A percentile compares a stretch with the other conserved stretches of the same genome.
These are phyloP conservation scores for Patella pellucida DNA, from an alignment of 2,888 invertebrate genomes.

Conservation along the genomic window DNA sequence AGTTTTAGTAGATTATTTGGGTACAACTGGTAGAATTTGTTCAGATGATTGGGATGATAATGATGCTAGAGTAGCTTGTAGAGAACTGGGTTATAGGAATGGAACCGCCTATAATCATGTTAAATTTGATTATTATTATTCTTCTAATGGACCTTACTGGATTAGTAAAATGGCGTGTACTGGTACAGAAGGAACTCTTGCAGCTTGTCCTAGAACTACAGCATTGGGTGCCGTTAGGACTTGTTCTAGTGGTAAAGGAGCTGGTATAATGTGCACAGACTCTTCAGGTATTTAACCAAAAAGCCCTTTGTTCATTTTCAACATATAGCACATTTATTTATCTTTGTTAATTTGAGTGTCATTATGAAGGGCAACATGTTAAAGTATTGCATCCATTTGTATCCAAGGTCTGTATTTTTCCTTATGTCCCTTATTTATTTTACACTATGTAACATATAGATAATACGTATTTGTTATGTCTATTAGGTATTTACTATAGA, in stretches of 20 bases:
- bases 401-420: background rate
- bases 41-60: conserved; percentile 54
- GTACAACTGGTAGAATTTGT: conserved; percentile 56
- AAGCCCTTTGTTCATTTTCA: background rate
- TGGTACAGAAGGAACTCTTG: conserved; percentile 48
- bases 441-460: background rate
- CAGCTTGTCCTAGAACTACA: conserved; percentile 46
- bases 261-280: conserved; percentile 56
- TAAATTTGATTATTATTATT: conserved; percentile 44
- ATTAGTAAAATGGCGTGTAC: conserved; percentile 71
- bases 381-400: too few species aligned
- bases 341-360: too few species aligned
- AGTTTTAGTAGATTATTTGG: conserved; percentile 48
- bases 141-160: conserved; percentile 74
- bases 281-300: conserved; percentile 44
- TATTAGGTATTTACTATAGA: conserved; percentile 49
- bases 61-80: conserved; percentile 55
- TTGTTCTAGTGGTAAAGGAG: conserved; percentile 49
- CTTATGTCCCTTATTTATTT: background rate
- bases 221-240: conserved; percentile 46
- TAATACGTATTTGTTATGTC: background rate
- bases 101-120: conserved; percentile 60
- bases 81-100: conserved; percentile 51
- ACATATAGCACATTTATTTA: background rate
- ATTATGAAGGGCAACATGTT: too few species aligned